phyloP scores from a whole-genome alignment of 2,113 vertebrate species.

The Cranoglanis bouderius region DNA sequence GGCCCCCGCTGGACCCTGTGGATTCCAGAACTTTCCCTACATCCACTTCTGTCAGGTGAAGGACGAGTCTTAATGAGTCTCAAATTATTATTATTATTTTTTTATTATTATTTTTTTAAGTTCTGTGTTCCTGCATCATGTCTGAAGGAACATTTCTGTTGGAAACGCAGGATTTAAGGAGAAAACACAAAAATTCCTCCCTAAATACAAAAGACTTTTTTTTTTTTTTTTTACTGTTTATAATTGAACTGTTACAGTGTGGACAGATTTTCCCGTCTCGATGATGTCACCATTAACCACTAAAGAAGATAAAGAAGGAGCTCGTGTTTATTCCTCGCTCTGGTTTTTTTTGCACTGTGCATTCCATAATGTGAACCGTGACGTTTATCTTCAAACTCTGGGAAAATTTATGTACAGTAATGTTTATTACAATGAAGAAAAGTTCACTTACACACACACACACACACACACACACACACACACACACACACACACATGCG shows the following conservation, averaged over 20 bases:
- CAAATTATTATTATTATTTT: neutral
- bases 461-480: constrained; percentile 32
- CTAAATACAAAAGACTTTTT: neutral
- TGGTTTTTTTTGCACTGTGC: constrained; percentile 57
- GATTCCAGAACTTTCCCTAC: constrained; percentile 18
- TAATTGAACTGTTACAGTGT: neutral
- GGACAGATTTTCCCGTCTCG: neutral
- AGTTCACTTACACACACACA: constrained; percentile 26
- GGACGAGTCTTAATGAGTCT: constrained; percentile 1
- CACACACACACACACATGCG: neutral
- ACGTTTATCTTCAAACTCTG: constrained; percentile 50
- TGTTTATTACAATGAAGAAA: neutral
- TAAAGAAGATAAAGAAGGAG: constrained; percentile 49
- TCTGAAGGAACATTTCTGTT: neutral
- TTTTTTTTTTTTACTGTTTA: neutral
- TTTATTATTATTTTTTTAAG: neutral
- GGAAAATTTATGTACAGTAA: constrained; percentile 30
- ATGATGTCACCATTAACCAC: constrained; percentile 59
- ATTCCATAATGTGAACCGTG: constrained; percentile 62
- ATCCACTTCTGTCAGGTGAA: constrained; percentile 16
- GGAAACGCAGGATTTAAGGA: neutral
- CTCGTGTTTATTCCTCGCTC: constrained; percentile 5
- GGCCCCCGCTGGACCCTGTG: constrained; percentile 2
- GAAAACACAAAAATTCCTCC: neutral
- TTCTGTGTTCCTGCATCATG: neutral